Percentiles rank a stretch among this genome's conserved stretches.
Evolutionary conservation across 2,797 vertebrate genomes (phyloP).

Genomic region (Basileuterus tristriatus): DNA sequence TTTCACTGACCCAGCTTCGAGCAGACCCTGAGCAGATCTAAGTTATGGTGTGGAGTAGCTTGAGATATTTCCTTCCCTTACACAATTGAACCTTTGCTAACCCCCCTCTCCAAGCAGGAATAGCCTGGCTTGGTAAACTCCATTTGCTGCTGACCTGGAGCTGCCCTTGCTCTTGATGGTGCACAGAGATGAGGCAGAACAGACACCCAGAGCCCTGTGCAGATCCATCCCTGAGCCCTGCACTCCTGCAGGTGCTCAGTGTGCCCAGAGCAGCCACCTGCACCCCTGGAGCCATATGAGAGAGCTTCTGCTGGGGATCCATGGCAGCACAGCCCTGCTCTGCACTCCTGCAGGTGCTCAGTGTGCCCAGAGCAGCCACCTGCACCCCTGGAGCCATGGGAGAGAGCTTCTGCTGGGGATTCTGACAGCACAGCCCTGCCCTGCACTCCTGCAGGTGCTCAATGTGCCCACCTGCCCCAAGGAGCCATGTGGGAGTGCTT

Average conservation of each 20-base stretch:
- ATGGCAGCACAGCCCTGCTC: too few relatives aligned
- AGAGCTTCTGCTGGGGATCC: background rate
- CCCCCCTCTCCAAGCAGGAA: background rate
- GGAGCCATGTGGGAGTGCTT: fast-evolving
- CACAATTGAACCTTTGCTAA: background rate
- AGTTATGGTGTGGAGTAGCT: background rate
- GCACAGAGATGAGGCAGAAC: background rate
- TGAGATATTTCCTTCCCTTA: background rate
- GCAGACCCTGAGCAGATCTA: background rate
- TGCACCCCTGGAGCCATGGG: too few relatives aligned
- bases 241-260: fast-evolving
- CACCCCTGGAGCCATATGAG: background rate
- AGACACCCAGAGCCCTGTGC: background rate
- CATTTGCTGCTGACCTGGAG: background rate
- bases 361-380: too few relatives aligned
- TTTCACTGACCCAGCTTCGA: background rate
- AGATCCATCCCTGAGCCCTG: background rate
- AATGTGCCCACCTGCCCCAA: background rate
- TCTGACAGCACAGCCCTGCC: too few relatives aligned
- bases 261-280: background rate
- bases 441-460: fast-evolving
- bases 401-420: too few relatives aligned
- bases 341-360: too few relatives aligned
- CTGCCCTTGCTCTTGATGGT: background rate
- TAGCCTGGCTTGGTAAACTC: background rate